Base-by-base conservation (phyloP, 2,888 invertebrate species). In the Machimus rusticus region DNA sequence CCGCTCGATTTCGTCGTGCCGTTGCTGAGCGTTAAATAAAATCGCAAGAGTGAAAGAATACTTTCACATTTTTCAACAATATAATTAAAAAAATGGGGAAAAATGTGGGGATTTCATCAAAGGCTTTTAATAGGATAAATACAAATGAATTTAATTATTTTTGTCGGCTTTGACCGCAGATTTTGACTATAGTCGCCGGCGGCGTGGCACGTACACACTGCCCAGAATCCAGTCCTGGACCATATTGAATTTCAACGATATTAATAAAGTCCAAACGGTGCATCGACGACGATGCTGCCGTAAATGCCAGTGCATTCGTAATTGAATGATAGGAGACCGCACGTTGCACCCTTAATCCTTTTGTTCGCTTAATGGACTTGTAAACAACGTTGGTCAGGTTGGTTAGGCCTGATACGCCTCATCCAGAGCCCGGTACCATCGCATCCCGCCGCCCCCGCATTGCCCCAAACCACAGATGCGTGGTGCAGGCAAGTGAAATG, bases 291-390 rank as follows among this genome's bases (percentile, higher is more conserved):
- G 81, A 34, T 81, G 51, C 37, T 34, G 39, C n/a, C n/a, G n/a
- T 81, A 81, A 81, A 55, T 55, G 55, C 84, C 74, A 46, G 74
- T 51, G 88, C 82, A 79, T 46, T 87, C 88, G 88, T 89, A 89
- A 89, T 89, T 89, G 89, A 88, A 89, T 89, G 89, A 89, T 89
- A 88, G 89, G 88, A 88, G 88, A 86, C 85, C 87, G 78, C 88
- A 74, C 89, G 86, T 86, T 89, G 88, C 88, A 88, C 88, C 89
- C 88, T 89, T 89, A 90, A 89, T 90, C 89, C 89, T 89, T 89
- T 90, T 89, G 90, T 90, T 89, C 89, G 87, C 88, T 89, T 89
- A 89, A 89, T 90, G 89, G 90, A 89, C 88, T 89, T 90, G 90
- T 89, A 90, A 90, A 90, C 89, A 90, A 89, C 89, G 87, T 89